Evolutionary conservation across 2,113 vertebrate species (phyloP).

Genomic region (Plestiodon gilberti): DNA sequence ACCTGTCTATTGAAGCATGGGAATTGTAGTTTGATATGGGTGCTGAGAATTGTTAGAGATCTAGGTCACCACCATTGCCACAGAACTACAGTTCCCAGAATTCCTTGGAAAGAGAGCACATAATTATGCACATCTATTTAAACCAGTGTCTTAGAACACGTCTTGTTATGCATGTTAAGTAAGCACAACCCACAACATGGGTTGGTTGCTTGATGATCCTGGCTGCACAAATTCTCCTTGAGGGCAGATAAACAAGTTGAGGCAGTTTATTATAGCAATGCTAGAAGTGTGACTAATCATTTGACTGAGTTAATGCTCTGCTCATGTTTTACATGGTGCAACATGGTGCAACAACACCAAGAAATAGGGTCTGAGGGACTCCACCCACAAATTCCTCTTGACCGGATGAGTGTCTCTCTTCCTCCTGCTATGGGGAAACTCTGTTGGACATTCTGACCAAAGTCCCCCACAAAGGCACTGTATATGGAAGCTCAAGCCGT

Average conservation of each 20-base stretch:
- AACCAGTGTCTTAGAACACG: background rate
- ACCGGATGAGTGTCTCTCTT: background rate
- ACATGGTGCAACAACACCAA: rapidly evolving
- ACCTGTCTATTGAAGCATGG: too few relatives aligned
- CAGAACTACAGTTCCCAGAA: background rate
- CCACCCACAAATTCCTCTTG: background rate
- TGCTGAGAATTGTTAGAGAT: background rate
- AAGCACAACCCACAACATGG: too few relatives aligned
- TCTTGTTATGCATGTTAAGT: background rate
- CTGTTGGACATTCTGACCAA: too few relatives aligned
- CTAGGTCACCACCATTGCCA: background rate
- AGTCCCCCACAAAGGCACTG: too few relatives aligned
- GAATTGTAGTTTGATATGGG: background rate
- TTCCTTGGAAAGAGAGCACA: background rate
- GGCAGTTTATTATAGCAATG: background rate
- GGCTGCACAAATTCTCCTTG: rapidly evolving
- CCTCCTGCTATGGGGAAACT: background rate
- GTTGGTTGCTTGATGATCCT: background rate
- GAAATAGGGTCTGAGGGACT: rapidly evolving
- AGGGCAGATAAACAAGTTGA: rapidly evolving
- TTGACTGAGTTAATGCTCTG: background rate
- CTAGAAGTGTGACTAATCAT: background rate
- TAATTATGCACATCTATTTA: background rate
- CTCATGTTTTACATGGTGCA: background rate
- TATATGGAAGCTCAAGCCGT: too few relatives aligned